These are phyloP conservation scores for Folsomia candida DNA, from an alignment of 2,888 invertebrate genomes.

Conservation along the genomic window DNA sequence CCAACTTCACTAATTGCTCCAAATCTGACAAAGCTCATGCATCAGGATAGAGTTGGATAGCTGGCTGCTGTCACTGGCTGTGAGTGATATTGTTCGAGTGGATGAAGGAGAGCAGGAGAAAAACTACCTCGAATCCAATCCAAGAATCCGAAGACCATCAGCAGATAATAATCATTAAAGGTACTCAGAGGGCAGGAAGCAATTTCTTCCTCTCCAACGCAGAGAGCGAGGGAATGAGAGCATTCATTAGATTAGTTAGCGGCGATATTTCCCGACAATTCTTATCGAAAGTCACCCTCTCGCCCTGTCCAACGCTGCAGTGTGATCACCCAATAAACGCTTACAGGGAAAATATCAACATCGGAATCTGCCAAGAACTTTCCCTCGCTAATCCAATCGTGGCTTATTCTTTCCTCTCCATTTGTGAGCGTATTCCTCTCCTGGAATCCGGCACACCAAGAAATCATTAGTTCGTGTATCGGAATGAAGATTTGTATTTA, in stretches of 20 bases:
- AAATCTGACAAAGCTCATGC: not conserved
- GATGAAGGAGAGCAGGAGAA: not conserved
- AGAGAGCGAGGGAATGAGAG: constrained; percentile 12
- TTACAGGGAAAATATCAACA: not conserved
- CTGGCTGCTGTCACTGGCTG: not conserved
- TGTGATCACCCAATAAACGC: not conserved
- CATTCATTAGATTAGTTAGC: constrained; percentile 27
- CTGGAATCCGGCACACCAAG: not conserved
- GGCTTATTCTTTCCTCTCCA: not conserved
- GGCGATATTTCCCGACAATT: not conserved
- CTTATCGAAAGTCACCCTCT: not conserved
- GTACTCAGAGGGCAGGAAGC: constrained; percentile 17
- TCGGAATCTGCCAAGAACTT: not conserved
- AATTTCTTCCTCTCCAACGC: constrained; percentile 3
- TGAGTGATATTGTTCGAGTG: too few relatives aligned
- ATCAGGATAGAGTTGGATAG: not conserved
- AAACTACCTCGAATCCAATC: not conserved
- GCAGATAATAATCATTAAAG: constrained; percentile 20
- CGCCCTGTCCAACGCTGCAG: not conserved
- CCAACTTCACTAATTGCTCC: not conserved
- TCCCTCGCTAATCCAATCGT: not conserved
- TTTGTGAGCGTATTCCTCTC: not conserved
- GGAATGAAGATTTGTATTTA: constrained; percentile 1
- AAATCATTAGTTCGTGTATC: constrained; percentile 8
- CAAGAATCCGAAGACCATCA: not conserved